Evolutionary conservation across 2,797 vertebrate genomes (phyloP).

Genomic region (Melanotaenia boesemani): DNA sequence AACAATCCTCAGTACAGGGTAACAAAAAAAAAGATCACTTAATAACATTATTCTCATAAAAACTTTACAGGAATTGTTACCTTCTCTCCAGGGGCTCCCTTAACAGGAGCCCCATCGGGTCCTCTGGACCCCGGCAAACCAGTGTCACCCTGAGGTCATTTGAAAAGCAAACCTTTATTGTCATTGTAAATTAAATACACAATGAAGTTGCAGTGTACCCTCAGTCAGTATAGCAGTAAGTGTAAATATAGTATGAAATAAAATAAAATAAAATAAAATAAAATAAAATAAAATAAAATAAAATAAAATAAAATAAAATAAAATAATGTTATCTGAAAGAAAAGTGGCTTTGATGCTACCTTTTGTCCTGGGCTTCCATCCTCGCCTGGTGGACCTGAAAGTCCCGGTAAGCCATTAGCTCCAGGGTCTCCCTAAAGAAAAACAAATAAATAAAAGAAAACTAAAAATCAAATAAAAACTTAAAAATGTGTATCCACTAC

Average conservation of each 20-base stretch:
- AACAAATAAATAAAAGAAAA: not conserved
- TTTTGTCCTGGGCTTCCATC: conserved; percentile 83
- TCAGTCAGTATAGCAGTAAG: too few relatives aligned
- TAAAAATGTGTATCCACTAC: not conserved
- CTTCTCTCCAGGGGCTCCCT: conserved; percentile 85
- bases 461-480: not conserved
- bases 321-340: not conserved
- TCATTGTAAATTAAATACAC: too few relatives aligned
- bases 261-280: too few relatives aligned
- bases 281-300: too few relatives aligned
- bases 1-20: not conserved
- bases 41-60: not conserved
- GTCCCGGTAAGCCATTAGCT: conserved; percentile 76
- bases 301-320: too few relatives aligned
- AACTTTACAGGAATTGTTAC: conserved; percentile 59
- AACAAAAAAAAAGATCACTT: not conserved
- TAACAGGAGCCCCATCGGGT: conserved; percentile 83
- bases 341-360: conserved; percentile 60
- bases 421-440: conserved; percentile 84
- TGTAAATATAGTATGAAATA: too few relatives aligned
- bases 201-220: too few relatives aligned
- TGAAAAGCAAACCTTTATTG: not conserved
- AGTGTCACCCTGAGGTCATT: conserved; percentile 81
- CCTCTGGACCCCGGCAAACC: conserved; percentile 85
- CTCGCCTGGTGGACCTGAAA: conserved; percentile 82